phyloP scores from a whole-genome alignment of 2,113 vertebrate genomes.

The Mastomys coucha region DNA sequence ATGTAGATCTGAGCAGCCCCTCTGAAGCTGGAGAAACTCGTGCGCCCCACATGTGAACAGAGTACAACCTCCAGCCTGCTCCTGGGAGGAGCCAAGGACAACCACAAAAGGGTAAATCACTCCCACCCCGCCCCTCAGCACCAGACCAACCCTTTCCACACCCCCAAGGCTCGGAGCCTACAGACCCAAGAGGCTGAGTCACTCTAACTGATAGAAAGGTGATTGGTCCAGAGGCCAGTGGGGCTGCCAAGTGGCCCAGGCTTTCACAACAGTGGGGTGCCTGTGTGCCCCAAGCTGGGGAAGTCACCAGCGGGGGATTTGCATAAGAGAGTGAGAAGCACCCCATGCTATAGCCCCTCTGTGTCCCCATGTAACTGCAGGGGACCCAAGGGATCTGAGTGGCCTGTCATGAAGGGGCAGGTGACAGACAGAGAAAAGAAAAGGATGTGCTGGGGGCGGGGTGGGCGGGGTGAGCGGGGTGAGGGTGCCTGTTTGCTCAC shows the following conservation, averaged over 20 bases:
- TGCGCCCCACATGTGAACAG: rapidly evolving
- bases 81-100: background rate
- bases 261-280: constrained; percentile 35
- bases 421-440: background rate
- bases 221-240: background rate
- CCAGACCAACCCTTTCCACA: background rate
- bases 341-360: background rate
- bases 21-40: background rate
- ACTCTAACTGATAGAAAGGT: background rate
- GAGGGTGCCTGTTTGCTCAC: constrained; percentile 65
- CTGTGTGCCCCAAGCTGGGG: background rate
- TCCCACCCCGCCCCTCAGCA: background rate
- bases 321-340: constrained; percentile 57
- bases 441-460: background rate
- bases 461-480: background rate
- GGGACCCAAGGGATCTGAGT: background rate
- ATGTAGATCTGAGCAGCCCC: background rate
- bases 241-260: background rate
- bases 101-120: background rate
- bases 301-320: constrained; percentile 61
- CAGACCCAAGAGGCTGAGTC: constrained; percentile 55
- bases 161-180: background rate
- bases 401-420: background rate
- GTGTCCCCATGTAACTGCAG: background rate
- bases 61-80: background rate